A percentile compares a stretch with the other conserved stretches of the same genome.
phyloP scores from a whole-genome alignment of 1,140 invertebrate genomes.

The Caenorhabditis brenneri region DNA sequence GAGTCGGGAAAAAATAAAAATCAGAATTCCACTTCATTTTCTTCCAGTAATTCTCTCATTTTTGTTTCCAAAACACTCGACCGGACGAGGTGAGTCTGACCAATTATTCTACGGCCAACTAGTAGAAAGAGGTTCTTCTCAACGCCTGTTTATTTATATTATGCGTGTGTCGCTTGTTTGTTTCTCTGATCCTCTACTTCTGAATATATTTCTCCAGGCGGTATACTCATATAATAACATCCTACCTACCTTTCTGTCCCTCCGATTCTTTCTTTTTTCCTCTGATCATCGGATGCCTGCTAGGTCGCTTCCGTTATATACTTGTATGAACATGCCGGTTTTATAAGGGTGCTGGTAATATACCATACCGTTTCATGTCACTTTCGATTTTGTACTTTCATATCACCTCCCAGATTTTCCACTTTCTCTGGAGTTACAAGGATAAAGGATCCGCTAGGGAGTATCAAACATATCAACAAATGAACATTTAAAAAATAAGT shows the following conservation, averaged over 20 bases:
- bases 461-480: too few relatives aligned
- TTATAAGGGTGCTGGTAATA: neutral
- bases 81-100: neutral
- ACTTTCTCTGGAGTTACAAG: neutral
- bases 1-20: neutral
- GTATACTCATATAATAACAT: conserved; percentile 10
- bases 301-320: neutral
- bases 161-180: neutral
- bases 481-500: too few relatives aligned
- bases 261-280: neutral
- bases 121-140: conserved; percentile 1
- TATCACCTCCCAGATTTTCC: neutral
- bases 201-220: neutral
- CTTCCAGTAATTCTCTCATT: neutral
- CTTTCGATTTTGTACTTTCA: neutral
- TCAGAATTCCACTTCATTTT: neutral
- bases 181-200: conserved; percentile 24
- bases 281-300: neutral
- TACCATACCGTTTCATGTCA: neutral
- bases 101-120: conserved; percentile 11
- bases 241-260: neutral
- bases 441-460: too few relatives aligned
- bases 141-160: conserved; percentile 27
- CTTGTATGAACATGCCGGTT: conserved; percentile 37
- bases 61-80: neutral